Conservation (phyloP, 2,888 invertebrate genomes). For the Lycia hirtaria region DNA sequence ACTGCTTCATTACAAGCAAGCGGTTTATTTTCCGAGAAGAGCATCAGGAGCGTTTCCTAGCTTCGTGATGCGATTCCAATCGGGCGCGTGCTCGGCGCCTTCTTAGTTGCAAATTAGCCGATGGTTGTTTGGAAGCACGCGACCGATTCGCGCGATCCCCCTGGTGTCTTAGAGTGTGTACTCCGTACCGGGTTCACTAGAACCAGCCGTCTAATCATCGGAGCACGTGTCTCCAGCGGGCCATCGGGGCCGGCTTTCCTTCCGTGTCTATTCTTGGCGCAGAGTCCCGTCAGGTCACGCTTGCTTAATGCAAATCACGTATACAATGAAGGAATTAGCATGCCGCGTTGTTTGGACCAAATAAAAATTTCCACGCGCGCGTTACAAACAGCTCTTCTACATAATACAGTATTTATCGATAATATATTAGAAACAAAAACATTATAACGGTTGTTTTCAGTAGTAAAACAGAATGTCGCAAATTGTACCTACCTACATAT, state of each 20-base stretch:
- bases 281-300: slow-evolving; percentile 71
- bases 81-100: slow-evolving; percentile 63
- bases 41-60: slow-evolving; percentile 59
- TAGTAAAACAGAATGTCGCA: slow-evolving; percentile 33
- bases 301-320: slow-evolving; percentile 75
- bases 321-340: slow-evolving; percentile 72
- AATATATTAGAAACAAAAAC: slow-evolving; percentile 42
- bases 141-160: slow-evolving; percentile 64
- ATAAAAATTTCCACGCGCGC: slow-evolving; percentile 55
- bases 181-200: slow-evolving; percentile 44
- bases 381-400: slow-evolving; percentile 42
- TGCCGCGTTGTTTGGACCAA: slow-evolving; percentile 53
- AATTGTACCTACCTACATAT: no score
- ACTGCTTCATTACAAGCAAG: slow-evolving; percentile 61
- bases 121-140: slow-evolving; percentile 55
- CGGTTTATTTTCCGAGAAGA: slow-evolving; percentile 59
- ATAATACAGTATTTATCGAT: slow-evolving; percentile 44
- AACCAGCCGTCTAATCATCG: slow-evolving; percentile 55
- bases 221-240: slow-evolving; percentile 72
- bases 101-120: slow-evolving; percentile 66
- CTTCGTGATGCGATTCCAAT: slow-evolving; percentile 71
- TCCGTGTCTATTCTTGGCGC: slow-evolving; percentile 79
- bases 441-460: slow-evolving; percentile 32
- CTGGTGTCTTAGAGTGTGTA: slow-evolving; percentile 43
- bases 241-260: slow-evolving; percentile 74